Base-by-base conservation (phyloP, 2,113 vertebrate species). In the Xyrauchen texanus region DNA sequence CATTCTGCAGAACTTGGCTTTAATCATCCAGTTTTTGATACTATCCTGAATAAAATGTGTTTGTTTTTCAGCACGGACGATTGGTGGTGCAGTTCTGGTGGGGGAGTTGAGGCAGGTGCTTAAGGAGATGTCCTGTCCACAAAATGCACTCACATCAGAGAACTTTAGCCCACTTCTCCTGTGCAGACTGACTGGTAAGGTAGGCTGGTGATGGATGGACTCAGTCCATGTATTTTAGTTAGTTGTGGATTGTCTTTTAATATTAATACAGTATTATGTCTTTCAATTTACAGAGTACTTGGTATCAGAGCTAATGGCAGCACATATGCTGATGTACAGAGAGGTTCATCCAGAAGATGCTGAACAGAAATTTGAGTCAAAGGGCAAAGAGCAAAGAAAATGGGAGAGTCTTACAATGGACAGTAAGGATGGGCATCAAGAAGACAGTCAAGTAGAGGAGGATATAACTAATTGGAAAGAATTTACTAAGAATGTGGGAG, bases 221-320 rank as follows among this genome's bases (percentile, higher is more conserved):
- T 70, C 15, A 52, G 13, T 13, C 5, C 7, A 0, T 61, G 9
- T 8, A 16, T 64, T 58, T 62, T 11, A 34, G 21, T 34, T 34
- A 13, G 15, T 55, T 68, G 58, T 6, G 21, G 21, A 8, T 63
- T 15, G 13, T 55, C 53, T 11, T 57, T 34, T 34, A 34, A 34
- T 3, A 34, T 34, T 34, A 34, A 34, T 34, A 34, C 21, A 34
- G 21, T 34, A 34, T 34, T 34, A 55, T 52, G 4, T 53, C 9
- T 45, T 5, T 63, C 71, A 49, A 10, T 67, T 76, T 61, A 9
- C 76, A 93, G 93, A 91, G 68, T 93, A 88, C 84, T 85, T 93
- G 21, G 86, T 92, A 11, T 89, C 90, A 10, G 92, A 93, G 83
- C 74, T 93, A 63, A 86, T 88, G 86, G 90, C 93, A 7, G 90